A percentile compares a stretch with the other conserved stretches of the same genome.
These are phyloP conservation scores for Ptychochromis oligacanthus DNA, from an alignment of 2,113 vertebrate genomes.

Conservation along the genomic window DNA sequence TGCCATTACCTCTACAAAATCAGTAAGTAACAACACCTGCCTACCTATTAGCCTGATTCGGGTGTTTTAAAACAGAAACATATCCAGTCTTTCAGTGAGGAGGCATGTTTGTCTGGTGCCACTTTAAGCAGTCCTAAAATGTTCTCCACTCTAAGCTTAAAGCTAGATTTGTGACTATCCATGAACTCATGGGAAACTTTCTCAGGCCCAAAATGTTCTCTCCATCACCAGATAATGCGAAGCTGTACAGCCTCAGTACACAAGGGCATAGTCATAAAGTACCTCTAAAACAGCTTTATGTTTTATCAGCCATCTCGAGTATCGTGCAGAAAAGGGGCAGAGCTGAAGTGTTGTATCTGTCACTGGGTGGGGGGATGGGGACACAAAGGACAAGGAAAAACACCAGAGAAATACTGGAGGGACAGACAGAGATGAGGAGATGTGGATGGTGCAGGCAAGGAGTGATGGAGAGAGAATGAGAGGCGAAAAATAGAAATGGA, in stretches of 20 bases:
- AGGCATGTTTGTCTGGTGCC: not conserved
- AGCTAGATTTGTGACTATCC: conserved; percentile 54
- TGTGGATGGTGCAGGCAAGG: conserved; percentile 58
- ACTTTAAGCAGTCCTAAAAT: conserved; percentile 14
- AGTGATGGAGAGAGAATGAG: conserved; percentile 73
- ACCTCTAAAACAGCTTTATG: conserved; percentile 76
- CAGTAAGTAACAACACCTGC: too few relatives aligned
- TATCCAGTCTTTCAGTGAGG: not conserved
- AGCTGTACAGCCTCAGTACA: conserved; percentile 67
- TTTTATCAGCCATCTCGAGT: conserved; percentile 77
- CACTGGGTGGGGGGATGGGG: conserved; percentile 52
- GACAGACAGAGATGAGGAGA: conserved; percentile 55
- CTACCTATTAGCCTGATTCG: too few relatives aligned
- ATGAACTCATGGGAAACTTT: conserved; percentile 66
- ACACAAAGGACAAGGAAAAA: conserved; percentile 71
- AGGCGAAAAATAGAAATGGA: conserved; percentile 80
- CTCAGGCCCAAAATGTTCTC: conserved; percentile 68
- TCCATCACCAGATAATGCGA: conserved; percentile 72
- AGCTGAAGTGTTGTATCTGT: conserved; percentile 63
- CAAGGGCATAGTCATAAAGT: conserved; percentile 78
- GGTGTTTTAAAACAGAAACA: too few relatives aligned
- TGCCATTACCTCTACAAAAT: too few relatives aligned
- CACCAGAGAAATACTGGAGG: conserved; percentile 73
- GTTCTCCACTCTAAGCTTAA: conserved; percentile 11
- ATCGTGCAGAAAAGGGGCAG: conserved; percentile 72